A percentile compares a stretch with the other conserved stretches of the same genome.
phyloP scores from a whole-genome alignment of 2,888 invertebrate genomes.

The Rosalia funebris region DNA sequence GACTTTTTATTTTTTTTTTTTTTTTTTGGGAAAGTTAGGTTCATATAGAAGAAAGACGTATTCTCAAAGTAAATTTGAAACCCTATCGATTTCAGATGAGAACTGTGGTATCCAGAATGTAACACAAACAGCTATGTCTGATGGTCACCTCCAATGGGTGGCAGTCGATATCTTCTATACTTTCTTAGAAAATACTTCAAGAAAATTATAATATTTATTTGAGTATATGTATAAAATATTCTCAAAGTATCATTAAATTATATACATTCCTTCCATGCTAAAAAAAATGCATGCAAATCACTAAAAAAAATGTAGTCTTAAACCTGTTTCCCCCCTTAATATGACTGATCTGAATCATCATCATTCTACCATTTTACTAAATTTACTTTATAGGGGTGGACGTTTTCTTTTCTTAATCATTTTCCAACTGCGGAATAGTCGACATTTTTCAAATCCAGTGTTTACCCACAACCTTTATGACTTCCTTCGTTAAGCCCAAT shows the following conservation, averaged over 20 bases:
- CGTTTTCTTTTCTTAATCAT: too few relatives aligned
- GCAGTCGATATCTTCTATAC: neutral
- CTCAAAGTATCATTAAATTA: neutral
- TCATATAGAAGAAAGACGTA: neutral
- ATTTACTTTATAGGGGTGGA: too few relatives aligned
- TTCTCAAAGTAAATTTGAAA: neutral
- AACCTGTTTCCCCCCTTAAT: neutral
- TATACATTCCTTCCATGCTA: neutral
- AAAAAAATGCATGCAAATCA: neutral
- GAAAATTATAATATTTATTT: neutral
- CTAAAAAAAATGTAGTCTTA: neutral
- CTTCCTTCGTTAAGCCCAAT: too few relatives aligned
- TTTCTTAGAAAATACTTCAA: neutral
- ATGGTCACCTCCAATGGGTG: neutral
- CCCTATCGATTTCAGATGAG: neutral
- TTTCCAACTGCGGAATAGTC: too few relatives aligned
- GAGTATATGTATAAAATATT: neutral
- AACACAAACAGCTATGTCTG: neutral
- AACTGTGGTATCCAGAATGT: neutral
- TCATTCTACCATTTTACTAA: too few relatives aligned
- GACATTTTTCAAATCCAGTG: too few relatives aligned
- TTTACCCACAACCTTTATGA: too few relatives aligned
- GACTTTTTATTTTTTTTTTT: too few relatives aligned
- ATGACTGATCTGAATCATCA: too few relatives aligned
- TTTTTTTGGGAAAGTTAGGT: too few relatives aligned